Base-by-base conservation (phyloP, 2,888 invertebrate genomes). In the Tetranychus truncatus region DNA sequence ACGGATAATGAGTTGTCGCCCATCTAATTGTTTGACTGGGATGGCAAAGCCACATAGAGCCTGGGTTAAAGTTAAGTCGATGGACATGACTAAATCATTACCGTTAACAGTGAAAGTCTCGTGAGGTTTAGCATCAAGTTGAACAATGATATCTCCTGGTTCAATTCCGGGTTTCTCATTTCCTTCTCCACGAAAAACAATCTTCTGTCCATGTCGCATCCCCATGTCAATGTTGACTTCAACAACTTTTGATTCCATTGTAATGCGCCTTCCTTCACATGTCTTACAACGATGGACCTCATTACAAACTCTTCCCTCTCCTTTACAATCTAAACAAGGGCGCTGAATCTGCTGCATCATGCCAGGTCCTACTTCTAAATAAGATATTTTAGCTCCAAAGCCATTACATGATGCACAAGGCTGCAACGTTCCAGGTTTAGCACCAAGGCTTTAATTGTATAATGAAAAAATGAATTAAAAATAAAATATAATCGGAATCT, bases 161-260 rank as follows among this genome's bases (percentile, higher is more conserved):
- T 91, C 90, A 65, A 90, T 87, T 77, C 89, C 90, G 75, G 92
- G 91, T 85, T 90, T 84, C 81, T 95, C 94, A 83, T 95, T 92
- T 55, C 95, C 95, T 84, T 94, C 93, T 66, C 91, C 90, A 79
- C 89, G 85, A 82, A 94, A 92, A 80, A 87, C 87, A 78, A 95
- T 89, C 83, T 91, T 92, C 82, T 92, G 89, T 80, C 89, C 88
- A 81, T 94, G 89, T 78, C 86, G 87, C 90, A 92, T 92, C 46
- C 93, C 95, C 81, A 91, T 91, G 80, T 93, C 92, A 78, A 96
- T 87, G 81, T 90, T 88, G 11, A 95, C 91, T 82, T 93, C 92
- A 73, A 93, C 84, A 78, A 90, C 88, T 84, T 92, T 91, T 21
- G 88, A 88, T 82, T 92, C 89, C 81, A 89, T 89, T 77, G 88